A percentile compares a stretch with the other conserved stretches of the same genome.
Conservation (phyloP, 1,140 invertebrate genomes). For the Polyergus mexicanus region DNA sequence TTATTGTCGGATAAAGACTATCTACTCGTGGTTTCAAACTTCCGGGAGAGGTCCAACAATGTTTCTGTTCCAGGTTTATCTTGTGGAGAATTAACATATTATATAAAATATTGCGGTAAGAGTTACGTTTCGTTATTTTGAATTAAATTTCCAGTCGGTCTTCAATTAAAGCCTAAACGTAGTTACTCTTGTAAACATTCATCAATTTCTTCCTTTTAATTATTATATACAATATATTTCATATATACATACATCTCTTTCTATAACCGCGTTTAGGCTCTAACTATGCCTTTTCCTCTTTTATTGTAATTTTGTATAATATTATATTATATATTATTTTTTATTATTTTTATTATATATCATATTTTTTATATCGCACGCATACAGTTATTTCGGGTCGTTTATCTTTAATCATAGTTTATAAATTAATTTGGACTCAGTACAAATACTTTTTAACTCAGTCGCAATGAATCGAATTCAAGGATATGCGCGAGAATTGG, state of each 20-base stretch:
- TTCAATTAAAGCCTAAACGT: not conserved
- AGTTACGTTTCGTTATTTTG: not conserved
- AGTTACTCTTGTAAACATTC: not conserved
- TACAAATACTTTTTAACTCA: not conserved
- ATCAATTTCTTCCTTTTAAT: not conserved
- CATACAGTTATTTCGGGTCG: no score
- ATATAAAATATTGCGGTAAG: not conserved
- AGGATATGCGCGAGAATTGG: not conserved
- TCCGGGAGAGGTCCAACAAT: not conserved
- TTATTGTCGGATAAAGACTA: slow-evolving; percentile 22
- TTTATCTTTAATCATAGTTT: no score
- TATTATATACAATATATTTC: not conserved
- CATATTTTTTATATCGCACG: no score
- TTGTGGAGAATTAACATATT: not conserved
- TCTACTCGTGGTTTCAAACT: slow-evolving; percentile 19
- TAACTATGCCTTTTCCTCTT: not conserved
- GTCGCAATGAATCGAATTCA: not conserved
- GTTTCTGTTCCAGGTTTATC: not conserved
- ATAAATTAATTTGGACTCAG: not conserved
- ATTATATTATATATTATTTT: no score
- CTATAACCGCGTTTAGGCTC: not conserved
- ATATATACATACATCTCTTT: not conserved
- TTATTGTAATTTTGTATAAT: not conserved
- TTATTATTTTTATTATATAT: no score
- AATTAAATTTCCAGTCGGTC: not conserved